phyloP scores from a whole-genome alignment of 2,113 vertebrate genomes.

The Octodon degus region DNA sequence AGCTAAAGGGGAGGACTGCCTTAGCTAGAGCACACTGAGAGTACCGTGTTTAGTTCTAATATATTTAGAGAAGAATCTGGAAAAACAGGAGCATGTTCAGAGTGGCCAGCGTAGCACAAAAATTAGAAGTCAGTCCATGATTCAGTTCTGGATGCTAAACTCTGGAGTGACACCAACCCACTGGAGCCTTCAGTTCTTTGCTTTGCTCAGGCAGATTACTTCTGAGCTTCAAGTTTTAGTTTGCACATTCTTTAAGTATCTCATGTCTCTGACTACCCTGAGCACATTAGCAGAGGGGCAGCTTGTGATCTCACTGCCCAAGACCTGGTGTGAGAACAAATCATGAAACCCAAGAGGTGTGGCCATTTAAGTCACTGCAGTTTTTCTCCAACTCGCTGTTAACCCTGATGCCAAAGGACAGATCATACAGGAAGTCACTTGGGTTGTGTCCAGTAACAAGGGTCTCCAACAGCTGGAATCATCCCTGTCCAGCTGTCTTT shows the following conservation, averaged over 20 bases:
- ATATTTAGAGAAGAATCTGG: neutral
- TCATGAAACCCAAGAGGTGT: constrained; percentile 77
- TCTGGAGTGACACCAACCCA: constrained; percentile 9
- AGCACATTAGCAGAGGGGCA: constrained; percentile 71
- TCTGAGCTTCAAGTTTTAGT: constrained; percentile 4
- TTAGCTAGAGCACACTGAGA: constrained; percentile 15
- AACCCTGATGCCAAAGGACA: constrained; percentile 78
- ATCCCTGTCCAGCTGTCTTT: constrained; percentile 75
- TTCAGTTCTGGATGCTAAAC: constrained; percentile 50
- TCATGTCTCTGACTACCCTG: constrained; percentile 25
- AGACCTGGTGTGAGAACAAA: constrained; percentile 77
- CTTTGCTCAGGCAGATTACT: constrained; percentile 47
- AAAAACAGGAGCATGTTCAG: constrained; percentile 42
- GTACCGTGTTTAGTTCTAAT: neutral
- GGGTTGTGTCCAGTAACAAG: constrained; percentile 71
- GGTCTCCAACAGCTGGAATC: constrained; percentile 80
- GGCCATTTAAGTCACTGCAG: constrained; percentile 76
- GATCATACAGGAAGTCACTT: constrained; percentile 81
- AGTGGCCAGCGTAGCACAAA: constrained; percentile 25
- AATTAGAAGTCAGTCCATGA: constrained; percentile 31
- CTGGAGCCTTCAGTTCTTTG: constrained; percentile 13
- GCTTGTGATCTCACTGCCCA: constrained; percentile 69
- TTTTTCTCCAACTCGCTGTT: constrained; percentile 75
- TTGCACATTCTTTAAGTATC: constrained; percentile 52
- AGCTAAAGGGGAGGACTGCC: neutral